Percentiles rank a stretch among this genome's conserved stretches.
Evolutionary conservation across 2,113 vertebrate genomes (phyloP).

Genomic region (Crypturellus undulatus): DNA sequence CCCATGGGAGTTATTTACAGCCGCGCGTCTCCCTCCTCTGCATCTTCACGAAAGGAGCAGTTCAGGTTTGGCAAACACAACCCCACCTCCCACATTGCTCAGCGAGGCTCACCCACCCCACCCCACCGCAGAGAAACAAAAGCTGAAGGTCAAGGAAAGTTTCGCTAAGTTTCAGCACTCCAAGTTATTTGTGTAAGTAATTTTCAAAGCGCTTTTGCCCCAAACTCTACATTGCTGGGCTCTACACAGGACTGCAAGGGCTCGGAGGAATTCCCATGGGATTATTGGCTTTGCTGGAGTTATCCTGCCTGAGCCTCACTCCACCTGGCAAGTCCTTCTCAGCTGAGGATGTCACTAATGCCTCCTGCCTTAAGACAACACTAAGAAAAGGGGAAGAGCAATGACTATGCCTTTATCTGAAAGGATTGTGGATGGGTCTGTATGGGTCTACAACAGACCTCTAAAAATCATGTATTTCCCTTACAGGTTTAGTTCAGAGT

Average conservation of each 20-base stretch:
- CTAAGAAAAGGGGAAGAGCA: background rate
- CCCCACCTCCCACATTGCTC: background rate
- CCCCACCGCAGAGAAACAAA: background rate
- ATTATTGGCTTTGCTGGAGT: background rate
- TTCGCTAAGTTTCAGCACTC: background rate
- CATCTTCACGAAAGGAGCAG: background rate
- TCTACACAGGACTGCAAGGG: background rate
- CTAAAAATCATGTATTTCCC: background rate
- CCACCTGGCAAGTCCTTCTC: background rate
- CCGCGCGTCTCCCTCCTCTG: background rate
- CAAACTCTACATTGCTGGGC: background rate
- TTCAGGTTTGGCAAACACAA: conserved; percentile 5
- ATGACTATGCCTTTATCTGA: background rate
- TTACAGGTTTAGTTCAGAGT: background rate
- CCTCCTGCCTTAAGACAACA: background rate
- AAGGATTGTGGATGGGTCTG: background rate
- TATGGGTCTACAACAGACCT: background rate
- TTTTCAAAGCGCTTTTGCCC: background rate
- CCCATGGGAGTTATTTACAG: background rate
- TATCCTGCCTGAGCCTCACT: background rate
- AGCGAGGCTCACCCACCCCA: background rate
- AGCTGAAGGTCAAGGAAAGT: background rate
- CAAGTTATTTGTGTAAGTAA: background rate
- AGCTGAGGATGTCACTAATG: no score
- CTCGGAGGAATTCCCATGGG: background rate